Base-by-base conservation (phyloP, 2,797 vertebrate genomes). In the Setipinna tenuifilis region DNA sequence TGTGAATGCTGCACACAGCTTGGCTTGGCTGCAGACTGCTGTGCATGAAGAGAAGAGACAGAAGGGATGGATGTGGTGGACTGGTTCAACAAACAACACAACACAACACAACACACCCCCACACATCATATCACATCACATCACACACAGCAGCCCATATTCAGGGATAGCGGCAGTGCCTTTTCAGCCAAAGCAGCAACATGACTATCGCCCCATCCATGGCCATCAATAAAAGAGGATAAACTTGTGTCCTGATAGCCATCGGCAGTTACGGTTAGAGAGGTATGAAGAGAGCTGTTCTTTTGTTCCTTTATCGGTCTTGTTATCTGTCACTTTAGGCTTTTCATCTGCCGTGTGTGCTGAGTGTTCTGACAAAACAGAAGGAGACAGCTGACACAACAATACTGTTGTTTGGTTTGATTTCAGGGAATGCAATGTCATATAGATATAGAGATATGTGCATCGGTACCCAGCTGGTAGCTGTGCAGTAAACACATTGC, bases 291-390 rank as follows among this genome's bases (percentile, higher is more conserved):
- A 87, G 83, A 14, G 28, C 19, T 23, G 54, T 54, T 54, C 50
- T 7, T 54, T 54, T 54, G 50, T 54, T 14, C 19, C 4, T 81
- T 86, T 57, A 84, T 57, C 3, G 25, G 1, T 44, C 48, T 83
- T 88, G 85, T 88, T 80, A 85, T 87, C 83, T 82, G 61, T 75
- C 80, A 85, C 82, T 88, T 86, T 57, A 46, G 83, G 62, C 54
- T 16, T 86, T 84, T 87, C 54, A 86, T 83, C 54, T 81, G 12
- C 11, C 62, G 12, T 71, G 16, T 35, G 14, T 2, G 28, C 0
- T 28, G 16, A 19, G 28, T 10, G 35, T 31, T 31, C 25, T 71
- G 65, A 28, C 25, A 31, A 31, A 71, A 71, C 28, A 31, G 25
- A 12, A 71, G 65, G 25, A 31, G 28, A 71, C 65, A 31, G 65